Evolutionary conservation across 2,797 vertebrate species (phyloP).

Genomic region (Ceryle rudis): DNA sequence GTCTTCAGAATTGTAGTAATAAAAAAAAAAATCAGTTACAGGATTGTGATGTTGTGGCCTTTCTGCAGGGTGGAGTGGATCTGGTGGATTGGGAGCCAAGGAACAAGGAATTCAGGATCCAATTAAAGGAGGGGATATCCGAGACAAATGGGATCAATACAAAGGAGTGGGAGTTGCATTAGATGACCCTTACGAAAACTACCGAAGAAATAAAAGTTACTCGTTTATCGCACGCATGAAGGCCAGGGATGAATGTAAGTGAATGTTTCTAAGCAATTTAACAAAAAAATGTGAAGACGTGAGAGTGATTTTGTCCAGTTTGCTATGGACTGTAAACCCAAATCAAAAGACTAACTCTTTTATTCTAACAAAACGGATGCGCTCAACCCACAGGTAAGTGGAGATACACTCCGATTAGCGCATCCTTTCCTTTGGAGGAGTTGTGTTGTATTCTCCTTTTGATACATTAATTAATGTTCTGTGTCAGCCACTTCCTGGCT

Average conservation of each 20-base stretch:
- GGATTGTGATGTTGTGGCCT: background rate
- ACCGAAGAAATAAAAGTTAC: conserved; percentile 97
- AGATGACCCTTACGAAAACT: conserved; percentile 97
- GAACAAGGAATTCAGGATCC: conserved; percentile 99
- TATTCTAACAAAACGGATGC: background rate
- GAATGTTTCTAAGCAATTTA: background rate
- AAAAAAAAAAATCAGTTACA: background rate
- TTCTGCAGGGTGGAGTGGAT: conserved; percentile 92
- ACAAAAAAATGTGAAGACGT: no score
- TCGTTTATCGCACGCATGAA: conserved; percentile 99
- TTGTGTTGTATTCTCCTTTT: background rate
- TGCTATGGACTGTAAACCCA: background rate
- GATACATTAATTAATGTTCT: background rate
- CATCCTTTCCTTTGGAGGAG: background rate
- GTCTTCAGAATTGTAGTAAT: background rate
- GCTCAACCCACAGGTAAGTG: background rate
- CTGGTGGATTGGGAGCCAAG: conserved; percentile 93
- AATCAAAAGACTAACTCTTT: background rate
- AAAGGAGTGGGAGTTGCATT: conserved; percentile 96
- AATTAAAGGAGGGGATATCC: conserved; percentile 94
- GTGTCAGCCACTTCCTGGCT: background rate
- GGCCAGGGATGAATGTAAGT: conserved; percentile 94
- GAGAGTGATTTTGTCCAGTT: background rate
- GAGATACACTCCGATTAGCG: fast-evolving
- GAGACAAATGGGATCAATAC: conserved; percentile 99